Percentiles rank a stretch among this genome's conserved stretches.
Conservation (phyloP, 2,113 vertebrate species). For the Atherinomorus stipes region DNA sequence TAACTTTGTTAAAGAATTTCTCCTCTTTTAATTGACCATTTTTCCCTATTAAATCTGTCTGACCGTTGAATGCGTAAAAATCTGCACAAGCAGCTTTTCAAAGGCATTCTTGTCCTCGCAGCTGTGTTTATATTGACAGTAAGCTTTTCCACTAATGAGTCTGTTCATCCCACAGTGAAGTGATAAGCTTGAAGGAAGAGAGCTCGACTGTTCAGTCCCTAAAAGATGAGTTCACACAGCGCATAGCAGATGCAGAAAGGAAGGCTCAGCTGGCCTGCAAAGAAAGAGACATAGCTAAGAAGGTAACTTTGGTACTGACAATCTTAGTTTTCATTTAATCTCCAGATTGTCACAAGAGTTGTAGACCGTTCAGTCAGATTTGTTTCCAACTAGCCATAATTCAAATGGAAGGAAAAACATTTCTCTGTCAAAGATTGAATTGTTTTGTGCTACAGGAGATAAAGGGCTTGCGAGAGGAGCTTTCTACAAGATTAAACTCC, state of each 20-base stretch:
- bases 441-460: constrained; percentile 85
- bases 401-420: not conserved
- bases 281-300: constrained; percentile 95
- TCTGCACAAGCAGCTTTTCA: not conserved
- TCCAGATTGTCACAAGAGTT: not conserved
- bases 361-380: not conserved
- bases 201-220: constrained; percentile 92
- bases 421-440: not conserved
- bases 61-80: constrained; percentile 1
- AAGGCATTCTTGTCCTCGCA: not conserved
- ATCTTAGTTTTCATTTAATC: not conserved
- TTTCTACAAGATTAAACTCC: constrained; percentile 91
- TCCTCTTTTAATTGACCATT: not conserved
- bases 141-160: constrained; percentile 26
- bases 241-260: constrained; percentile 95
- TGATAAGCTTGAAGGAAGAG: constrained; percentile 93
- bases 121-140: constrained; percentile 1
- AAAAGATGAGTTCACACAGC: constrained; percentile 96
- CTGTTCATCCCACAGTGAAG: constrained; percentile 86
- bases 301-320: constrained; percentile 81
- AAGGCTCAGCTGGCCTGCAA: constrained; percentile 97
- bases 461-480: constrained; percentile 92
- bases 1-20: too few species aligned
- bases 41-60: not conserved
- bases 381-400: not conserved